These are phyloP conservation scores for Probaryconus sp. DNA, from an alignment of 1,140 invertebrate species.

Conservation along the genomic window DNA sequence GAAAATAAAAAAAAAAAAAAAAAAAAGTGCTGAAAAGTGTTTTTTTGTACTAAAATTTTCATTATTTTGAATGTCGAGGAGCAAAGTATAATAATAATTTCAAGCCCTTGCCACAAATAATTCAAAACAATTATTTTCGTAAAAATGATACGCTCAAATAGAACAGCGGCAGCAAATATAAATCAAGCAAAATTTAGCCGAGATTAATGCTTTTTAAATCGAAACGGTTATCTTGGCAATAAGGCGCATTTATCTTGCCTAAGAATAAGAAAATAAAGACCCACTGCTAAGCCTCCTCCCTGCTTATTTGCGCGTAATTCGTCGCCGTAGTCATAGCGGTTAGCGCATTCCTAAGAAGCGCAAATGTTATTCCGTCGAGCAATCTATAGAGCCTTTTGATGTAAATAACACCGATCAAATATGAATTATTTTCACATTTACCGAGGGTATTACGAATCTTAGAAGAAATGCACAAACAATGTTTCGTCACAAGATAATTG, in stretches of 20 bases:
- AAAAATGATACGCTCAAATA: too few species aligned
- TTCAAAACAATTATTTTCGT: too few species aligned
- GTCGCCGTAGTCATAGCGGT: slow-evolving; percentile 55
- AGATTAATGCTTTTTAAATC: slow-evolving; percentile 20
- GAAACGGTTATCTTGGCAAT: slow-evolving; percentile 18
- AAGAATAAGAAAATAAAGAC: slow-evolving; percentile 58
- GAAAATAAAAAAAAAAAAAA: too few species aligned
- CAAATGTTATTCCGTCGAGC: slow-evolving; percentile 55
- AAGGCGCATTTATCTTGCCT: slow-evolving; percentile 42
- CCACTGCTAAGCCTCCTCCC: slow-evolving; percentile 27
- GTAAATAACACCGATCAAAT: slow-evolving; percentile 58
- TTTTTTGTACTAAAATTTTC: too few species aligned
- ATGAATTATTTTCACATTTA: slow-evolving; percentile 56
- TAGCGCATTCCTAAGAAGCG: slow-evolving; percentile 57
- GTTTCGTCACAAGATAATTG: slow-evolving; percentile 25
- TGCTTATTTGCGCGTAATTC: slow-evolving; percentile 65
- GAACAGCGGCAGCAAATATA: too few species aligned
- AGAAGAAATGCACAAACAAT: slow-evolving; percentile 12
- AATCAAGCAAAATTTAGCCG: too few species aligned
- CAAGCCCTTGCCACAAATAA: too few species aligned
- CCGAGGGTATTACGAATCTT: slow-evolving; percentile 15
- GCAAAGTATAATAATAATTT: too few species aligned
- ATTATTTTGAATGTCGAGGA: too few species aligned
- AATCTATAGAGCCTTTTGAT: slow-evolving; percentile 57
- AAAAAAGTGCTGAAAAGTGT: too few species aligned